phyloP scores from a whole-genome alignment of 1,140 invertebrate genomes.

The Sitophilus oryzae region DNA sequence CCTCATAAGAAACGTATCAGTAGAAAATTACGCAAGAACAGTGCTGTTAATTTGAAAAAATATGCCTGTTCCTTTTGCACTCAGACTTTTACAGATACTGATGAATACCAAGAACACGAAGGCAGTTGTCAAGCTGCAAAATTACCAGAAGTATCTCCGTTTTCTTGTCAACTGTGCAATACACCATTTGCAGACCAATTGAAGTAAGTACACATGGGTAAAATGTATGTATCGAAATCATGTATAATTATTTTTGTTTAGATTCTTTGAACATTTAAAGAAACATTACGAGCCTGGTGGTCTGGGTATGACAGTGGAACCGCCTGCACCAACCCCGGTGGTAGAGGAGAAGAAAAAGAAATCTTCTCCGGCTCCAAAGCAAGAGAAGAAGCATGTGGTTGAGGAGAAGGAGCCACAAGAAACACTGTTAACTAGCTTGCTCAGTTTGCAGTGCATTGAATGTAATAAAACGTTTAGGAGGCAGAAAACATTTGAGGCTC shows the following conservation, averaged over 20 bases:
- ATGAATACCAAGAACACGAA: conserved; percentile 39
- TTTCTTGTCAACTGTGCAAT: conserved; percentile 63
- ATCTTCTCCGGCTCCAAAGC: conserved; percentile 6
- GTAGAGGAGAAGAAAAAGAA: conserved; percentile 18
- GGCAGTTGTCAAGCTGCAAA: conserved; percentile 36
- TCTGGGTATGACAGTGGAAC: not conserved
- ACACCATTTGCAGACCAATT: conserved; percentile 60
- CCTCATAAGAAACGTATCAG: conserved; percentile 64
- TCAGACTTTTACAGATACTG: conserved; percentile 32
- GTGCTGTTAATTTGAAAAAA: conserved; percentile 17
- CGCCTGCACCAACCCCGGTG: conserved; percentile 3
- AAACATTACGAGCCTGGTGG: conserved; percentile 65
- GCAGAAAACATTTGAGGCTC: conserved; percentile 59
- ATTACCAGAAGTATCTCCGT: conserved; percentile 38
- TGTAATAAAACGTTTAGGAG: conserved; percentile 59
- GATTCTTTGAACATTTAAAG: conserved; percentile 76
- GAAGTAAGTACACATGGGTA: conserved; percentile 28
- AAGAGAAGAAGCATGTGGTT: conserved; percentile 27
- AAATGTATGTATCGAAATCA: not conserved
- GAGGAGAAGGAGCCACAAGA: conserved; percentile 32
- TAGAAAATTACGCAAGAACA: conserved; percentile 53
- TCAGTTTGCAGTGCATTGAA: conserved; percentile 49
- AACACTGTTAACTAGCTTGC: conserved; percentile 34
- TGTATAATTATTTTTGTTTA: conserved; percentile 10
- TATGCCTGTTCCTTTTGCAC: conserved; percentile 36